Percentiles rank a stretch among this genome's conserved stretches.
phyloP scores from a whole-genome alignment of 2,113 vertebrate genomes.

The Telmatochromis brachygnathus region DNA sequence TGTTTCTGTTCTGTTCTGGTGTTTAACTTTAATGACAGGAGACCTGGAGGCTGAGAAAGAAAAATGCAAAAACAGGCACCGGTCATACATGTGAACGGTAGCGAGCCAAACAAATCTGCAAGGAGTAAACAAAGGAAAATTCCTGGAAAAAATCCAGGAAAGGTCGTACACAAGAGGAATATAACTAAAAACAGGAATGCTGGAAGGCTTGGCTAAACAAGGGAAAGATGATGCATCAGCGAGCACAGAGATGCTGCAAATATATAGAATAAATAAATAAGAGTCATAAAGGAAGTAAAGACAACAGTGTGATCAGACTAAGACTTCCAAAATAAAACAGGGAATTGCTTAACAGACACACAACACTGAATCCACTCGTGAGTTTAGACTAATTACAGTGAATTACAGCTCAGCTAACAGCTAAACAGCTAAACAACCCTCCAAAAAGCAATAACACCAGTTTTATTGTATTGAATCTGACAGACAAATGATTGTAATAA shows the following conservation, averaged over 20 bases:
- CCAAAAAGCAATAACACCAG: background rate
- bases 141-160: no score
- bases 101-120: background rate
- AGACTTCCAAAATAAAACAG: background rate
- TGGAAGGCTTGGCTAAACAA: background rate
- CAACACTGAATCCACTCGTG: background rate
- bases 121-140: background rate
- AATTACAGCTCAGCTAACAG: background rate
- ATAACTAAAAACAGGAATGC: background rate
- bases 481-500: background rate
- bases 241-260: background rate
- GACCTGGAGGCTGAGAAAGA: background rate
- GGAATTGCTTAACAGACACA: background rate
- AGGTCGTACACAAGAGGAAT: background rate
- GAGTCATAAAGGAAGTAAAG: background rate
- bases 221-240: background rate
- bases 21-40: background rate
- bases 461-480: background rate
- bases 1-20: background rate
- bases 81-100: background rate
- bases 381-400: background rate
- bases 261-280: background rate
- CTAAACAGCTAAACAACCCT: background rate
- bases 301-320: background rate
- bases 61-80: background rate